Conservation (phyloP, 2,888 invertebrate genomes). For the Chouioia cunea region DNA sequence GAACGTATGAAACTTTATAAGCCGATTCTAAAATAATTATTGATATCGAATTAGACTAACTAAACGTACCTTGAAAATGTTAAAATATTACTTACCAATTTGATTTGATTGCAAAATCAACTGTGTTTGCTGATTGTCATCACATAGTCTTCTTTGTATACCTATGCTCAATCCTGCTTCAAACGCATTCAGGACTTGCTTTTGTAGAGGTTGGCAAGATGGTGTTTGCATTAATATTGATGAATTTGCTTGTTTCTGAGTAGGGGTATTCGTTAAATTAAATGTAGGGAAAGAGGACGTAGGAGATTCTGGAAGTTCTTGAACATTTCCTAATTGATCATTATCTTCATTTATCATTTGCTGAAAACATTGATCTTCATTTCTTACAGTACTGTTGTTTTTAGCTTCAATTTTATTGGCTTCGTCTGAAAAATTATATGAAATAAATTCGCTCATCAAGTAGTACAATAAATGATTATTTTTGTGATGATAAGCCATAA, state of each 20-base stretch:
- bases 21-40: too few species aligned
- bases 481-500: too few species aligned
- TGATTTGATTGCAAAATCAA: constrained; percentile 59
- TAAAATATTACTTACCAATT: constrained; percentile 55
- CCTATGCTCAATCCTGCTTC: constrained; percentile 57
- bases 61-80: not conserved
- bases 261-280: constrained; percentile 58
- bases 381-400: constrained; percentile 59
- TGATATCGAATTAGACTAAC: too few species aligned
- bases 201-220: constrained; percentile 56
- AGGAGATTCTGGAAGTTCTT: constrained; percentile 56
- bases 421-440: constrained; percentile 53
- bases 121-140: constrained; percentile 57
- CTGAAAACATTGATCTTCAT: constrained; percentile 50
- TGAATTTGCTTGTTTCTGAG: constrained; percentile 61
- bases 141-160: constrained; percentile 47
- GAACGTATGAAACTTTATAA: too few species aligned
- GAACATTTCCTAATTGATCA: constrained; percentile 45
- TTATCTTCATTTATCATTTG: constrained; percentile 55
- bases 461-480: too few species aligned
- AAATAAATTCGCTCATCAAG: not conserved
- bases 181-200: constrained; percentile 56
- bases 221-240: constrained; percentile 58
- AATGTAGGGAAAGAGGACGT: constrained; percentile 52
- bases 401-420: constrained; percentile 62